These are phyloP conservation scores for Thera obeliscata DNA, from an alignment of 2,888 invertebrate species.

Conservation along the genomic window DNA sequence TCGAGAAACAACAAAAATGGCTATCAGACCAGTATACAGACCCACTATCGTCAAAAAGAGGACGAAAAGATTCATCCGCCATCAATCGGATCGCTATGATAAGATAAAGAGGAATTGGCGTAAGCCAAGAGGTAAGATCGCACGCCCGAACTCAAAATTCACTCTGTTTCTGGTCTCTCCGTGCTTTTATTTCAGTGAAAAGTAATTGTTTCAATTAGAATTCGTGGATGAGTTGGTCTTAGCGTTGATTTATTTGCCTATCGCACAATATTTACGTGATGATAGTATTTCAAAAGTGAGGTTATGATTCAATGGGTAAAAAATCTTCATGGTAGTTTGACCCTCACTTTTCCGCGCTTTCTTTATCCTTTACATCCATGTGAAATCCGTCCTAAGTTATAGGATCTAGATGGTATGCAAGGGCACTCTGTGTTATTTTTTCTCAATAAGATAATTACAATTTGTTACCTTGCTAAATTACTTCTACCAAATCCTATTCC, in stretches of 20 bases:
- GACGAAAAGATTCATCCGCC: conserved; percentile 98
- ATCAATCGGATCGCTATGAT: conserved; percentile 99
- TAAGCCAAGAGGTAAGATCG: conserved; percentile 93
- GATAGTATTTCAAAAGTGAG: conserved; percentile 14
- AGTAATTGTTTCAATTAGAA: conserved; percentile 61
- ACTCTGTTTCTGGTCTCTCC: conserved; percentile 9
- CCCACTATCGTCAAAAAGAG: conserved; percentile 98
- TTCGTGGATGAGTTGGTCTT: conserved; percentile 41
- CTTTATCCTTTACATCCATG: background rate
- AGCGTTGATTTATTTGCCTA: background rate
- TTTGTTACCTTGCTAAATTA: conserved; percentile 81
- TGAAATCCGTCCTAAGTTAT: no score
- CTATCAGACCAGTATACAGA: conserved; percentile 95
- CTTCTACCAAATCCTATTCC: conserved; percentile 75
- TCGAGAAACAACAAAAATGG: conserved; percentile 87
- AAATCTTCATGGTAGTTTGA: background rate
- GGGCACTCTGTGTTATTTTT: conserved; percentile 82
- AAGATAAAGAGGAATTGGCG: conserved; percentile 99
- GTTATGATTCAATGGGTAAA: conserved; percentile 6
- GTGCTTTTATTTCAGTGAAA: conserved; percentile 9
- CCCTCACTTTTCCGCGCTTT: background rate
- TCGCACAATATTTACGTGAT: conserved; percentile 4
- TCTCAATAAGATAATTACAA: conserved; percentile 73
- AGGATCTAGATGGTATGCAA: conserved; percentile 53
- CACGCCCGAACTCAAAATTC: conserved; percentile 31